A percentile compares a stretch with the other conserved stretches of the same genome.
Evolutionary conservation across 2,113 vertebrate species (phyloP).

Genomic region (Oreochromis spilurus): DNA sequence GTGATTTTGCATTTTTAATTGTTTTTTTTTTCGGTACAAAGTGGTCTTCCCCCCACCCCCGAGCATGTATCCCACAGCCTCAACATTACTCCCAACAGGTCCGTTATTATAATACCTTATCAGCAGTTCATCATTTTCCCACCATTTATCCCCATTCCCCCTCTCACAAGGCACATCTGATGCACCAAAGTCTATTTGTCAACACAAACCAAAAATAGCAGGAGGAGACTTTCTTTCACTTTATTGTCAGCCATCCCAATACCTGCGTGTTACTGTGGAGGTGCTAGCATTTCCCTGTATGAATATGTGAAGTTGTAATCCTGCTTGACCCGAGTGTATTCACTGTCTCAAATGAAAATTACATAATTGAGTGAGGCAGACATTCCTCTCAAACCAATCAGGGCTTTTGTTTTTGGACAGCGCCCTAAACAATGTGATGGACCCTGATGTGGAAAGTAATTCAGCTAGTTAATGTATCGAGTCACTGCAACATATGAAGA

Average conservation of each 20-base stretch:
- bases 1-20: neutral
- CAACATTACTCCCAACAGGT: neutral
- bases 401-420: neutral
- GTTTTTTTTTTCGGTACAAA: neutral
- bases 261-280: neutral
- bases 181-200: neutral
- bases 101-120: neutral
- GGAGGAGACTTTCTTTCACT: neutral
- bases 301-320: neutral
- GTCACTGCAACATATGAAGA: neutral
- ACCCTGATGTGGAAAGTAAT: neutral
- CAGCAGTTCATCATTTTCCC: neutral
- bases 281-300: neutral
- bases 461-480: neutral
- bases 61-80: neutral
- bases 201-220: neutral
- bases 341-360: neutral
- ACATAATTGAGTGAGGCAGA: neutral
- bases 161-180: neutral
- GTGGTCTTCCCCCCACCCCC: neutral
- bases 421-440: neutral
- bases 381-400: neutral
- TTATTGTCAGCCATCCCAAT: neutral
- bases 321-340: neutral
- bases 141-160: neutral